Conservation (phyloP, 2,113 vertebrate species). For the Anolis sagrei region DNA sequence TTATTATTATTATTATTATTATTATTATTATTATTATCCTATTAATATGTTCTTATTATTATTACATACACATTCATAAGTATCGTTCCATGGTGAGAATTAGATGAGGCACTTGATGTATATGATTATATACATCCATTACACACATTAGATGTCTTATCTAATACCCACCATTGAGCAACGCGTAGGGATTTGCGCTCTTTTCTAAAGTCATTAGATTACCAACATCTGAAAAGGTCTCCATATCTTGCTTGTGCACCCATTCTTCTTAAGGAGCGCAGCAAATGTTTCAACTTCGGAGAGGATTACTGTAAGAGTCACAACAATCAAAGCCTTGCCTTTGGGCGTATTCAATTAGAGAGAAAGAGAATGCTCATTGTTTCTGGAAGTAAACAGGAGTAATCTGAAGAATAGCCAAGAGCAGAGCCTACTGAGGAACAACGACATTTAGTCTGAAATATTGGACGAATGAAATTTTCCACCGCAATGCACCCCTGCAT, state of each 20-base stretch:
- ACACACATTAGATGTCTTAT: conserved; percentile 14
- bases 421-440: background rate
- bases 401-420: background rate
- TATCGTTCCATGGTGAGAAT: too few relatives aligned
- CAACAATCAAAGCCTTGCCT: background rate
- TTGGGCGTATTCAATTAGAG: background rate
- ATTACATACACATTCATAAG: too few relatives aligned
- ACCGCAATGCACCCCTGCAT: too few relatives aligned
- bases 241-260: background rate
- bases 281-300: background rate
- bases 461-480: background rate
- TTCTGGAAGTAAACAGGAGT: background rate
- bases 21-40: too few relatives aligned
- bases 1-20: too few relatives aligned
- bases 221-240: too few relatives aligned
- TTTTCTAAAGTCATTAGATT: background rate
- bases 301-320: background rate
- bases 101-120: too few relatives aligned
- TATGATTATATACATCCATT: too few relatives aligned
- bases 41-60: too few relatives aligned
- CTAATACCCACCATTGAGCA: background rate
- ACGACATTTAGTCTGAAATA: background rate
- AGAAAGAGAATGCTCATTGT: background rate
- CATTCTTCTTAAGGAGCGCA: background rate
- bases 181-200: background rate